A percentile compares a stretch with the other conserved stretches of the same genome.
phyloP scores from a whole-genome alignment of 2,113 vertebrate species.

The Gnathonemus echidnorhynchus region DNA sequence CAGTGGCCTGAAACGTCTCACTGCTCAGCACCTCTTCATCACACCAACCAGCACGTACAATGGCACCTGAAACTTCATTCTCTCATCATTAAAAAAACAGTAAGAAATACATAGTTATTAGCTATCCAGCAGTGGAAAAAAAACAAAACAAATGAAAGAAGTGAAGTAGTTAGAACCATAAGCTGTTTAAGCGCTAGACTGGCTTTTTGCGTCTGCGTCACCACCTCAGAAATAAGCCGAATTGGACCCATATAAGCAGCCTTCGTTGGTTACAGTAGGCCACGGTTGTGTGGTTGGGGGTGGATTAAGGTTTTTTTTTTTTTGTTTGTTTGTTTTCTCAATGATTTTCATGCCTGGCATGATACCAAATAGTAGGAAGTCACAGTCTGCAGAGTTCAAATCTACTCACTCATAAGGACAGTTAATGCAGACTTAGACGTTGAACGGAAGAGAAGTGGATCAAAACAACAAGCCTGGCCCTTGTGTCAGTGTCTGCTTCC shows the following conservation, averaged over 20 bases:
- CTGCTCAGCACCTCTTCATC: not conserved
- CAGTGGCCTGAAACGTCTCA: not conserved
- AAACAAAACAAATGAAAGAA: not conserved
- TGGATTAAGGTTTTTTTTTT: not conserved
- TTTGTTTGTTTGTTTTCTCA: not conserved
- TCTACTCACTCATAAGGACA: not conserved
- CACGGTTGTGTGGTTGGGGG: not conserved
- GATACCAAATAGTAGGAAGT: not conserved
- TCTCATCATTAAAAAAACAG: not conserved
- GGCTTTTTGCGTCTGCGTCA: not conserved
- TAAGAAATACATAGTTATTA: slow-evolving; percentile 12
- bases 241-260: not conserved
- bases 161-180: not conserved
- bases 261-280: not conserved
- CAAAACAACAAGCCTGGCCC: not conserved
- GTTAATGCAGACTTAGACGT: not conserved
- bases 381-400: not conserved
- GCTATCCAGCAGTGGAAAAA: slow-evolving; percentile 1
- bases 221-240: not conserved
- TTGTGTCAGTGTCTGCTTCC: not conserved
- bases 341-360: not conserved
- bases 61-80: slow-evolving; percentile 1
- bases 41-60: not conserved
- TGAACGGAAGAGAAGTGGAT: not conserved
- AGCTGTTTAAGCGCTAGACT: slow-evolving; percentile 5